phyloP scores from a whole-genome alignment of 2,888 invertebrate species.

The Cheilosia pagana region DNA sequence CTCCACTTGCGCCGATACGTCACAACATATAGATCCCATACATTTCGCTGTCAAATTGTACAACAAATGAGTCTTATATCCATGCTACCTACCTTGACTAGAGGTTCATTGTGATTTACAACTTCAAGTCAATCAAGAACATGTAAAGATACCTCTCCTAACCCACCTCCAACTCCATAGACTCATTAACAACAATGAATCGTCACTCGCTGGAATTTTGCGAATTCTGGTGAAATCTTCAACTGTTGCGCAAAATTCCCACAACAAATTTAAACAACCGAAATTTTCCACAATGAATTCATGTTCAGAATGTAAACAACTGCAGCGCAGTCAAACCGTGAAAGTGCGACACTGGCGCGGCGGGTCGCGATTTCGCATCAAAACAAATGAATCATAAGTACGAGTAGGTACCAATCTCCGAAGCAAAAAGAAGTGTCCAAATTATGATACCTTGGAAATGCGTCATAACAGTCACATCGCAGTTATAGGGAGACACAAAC shows the following conservation, averaged over 20 bases:
- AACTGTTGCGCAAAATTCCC: constrained; percentile 22
- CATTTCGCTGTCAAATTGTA: no score
- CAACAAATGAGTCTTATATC: no score
- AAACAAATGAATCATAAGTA: constrained; percentile 71
- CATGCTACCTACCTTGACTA: no score
- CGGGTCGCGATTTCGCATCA: constrained; percentile 14
- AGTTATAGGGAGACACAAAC: neutral
- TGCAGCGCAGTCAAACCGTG: constrained; percentile 28
- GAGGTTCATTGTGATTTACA: no score
- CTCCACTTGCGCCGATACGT: no score
- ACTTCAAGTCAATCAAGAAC: no score
- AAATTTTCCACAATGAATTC: constrained; percentile 6
- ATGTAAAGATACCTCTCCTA: neutral
- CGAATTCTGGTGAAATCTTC: constrained; percentile 54
- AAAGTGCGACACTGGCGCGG: constrained; percentile 36
- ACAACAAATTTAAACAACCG: constrained; percentile 3
- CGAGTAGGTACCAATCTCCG: neutral
- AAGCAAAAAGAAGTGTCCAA: constrained; percentile 23
- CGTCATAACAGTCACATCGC: constrained; percentile 13
- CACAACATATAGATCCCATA: no score
- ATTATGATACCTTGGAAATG: constrained; percentile 33
- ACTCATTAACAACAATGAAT: neutral
- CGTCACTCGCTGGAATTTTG: constrained; percentile 19
- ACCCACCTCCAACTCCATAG: neutral
- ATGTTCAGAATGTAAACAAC: constrained; percentile 43